phyloP scores from a whole-genome alignment of 2,797 vertebrate genomes.

The Picus viridis region DNA sequence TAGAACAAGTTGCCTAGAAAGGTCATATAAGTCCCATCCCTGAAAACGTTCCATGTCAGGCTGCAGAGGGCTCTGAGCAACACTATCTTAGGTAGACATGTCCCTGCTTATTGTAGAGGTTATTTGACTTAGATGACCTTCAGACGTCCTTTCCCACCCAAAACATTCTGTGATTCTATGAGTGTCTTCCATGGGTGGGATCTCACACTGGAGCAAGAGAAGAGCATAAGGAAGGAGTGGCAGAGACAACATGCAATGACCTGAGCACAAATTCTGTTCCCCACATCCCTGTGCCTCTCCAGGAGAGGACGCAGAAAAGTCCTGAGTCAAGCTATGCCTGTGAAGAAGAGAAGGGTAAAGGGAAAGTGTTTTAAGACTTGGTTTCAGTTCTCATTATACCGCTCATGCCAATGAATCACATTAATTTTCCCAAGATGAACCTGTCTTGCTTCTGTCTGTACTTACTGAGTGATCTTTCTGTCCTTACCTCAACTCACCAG shows the following conservation, averaged over 20 bases:
- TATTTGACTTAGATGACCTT: too few species aligned
- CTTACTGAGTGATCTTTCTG: not conserved
- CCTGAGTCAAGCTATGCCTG: not conserved
- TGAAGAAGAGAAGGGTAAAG: not conserved
- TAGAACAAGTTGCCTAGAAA: too few species aligned
- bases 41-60: too few species aligned
- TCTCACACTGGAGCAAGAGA: not conserved
- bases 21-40: too few species aligned
- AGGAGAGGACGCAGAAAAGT: not conserved
- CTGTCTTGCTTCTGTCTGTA: not conserved
- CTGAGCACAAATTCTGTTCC: not conserved
- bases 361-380: not conserved
- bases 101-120: too few species aligned
- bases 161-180: too few species aligned
- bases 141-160: too few species aligned
- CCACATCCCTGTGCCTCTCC: accelerated
- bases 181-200: not conserved
- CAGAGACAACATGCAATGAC: not conserved
- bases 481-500: not conserved
- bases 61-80: too few species aligned
- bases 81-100: too few species aligned
- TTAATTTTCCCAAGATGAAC: not conserved
- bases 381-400: not conserved
- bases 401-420: not conserved
- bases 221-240: not conserved